These are phyloP conservation scores for Trialeurodes vaporariorum DNA, from an alignment of 1,140 invertebrate genomes.

Conservation along the genomic window DNA sequence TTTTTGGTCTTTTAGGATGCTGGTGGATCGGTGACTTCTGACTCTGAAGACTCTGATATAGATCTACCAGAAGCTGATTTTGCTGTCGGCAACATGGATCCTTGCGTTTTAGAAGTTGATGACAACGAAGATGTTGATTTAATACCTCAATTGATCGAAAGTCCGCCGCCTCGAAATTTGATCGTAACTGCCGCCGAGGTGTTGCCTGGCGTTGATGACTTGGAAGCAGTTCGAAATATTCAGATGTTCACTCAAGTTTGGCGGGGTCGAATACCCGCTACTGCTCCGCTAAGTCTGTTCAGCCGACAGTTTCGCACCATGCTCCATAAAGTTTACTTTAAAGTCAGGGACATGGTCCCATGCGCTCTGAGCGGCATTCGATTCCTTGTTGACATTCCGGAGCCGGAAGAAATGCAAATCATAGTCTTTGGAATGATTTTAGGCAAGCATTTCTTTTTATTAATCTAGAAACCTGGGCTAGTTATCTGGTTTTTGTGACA, in stretches of 20 bases:
- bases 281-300: conserved; percentile 38
- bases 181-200: conserved; percentile 73
- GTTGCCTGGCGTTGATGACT: conserved; percentile 54
- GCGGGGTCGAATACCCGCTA: conserved; percentile 50
- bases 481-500: not conserved
- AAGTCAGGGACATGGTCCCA: conserved; percentile 67
- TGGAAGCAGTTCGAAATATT: conserved; percentile 49
- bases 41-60: conserved; percentile 58
- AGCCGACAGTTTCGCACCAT: conserved; percentile 50
- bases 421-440: conserved; percentile 45
- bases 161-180: conserved; percentile 62
- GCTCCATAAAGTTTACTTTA: conserved; percentile 67
- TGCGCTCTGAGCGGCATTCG: conserved; percentile 66
- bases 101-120: conserved; percentile 74
- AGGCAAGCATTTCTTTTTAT: conserved; percentile 8
- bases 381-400: conserved; percentile 67
- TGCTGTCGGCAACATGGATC: conserved; percentile 65
- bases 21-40: conserved; percentile 37
- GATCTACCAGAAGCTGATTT: conserved; percentile 63
- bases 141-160: conserved; percentile 63
- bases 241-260: conserved; percentile 84
- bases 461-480: conserved; percentile 3
- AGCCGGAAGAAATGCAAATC: conserved; percentile 83
- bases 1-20: conserved; percentile 29
- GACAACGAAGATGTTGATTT: conserved; percentile 77